phyloP scores from a whole-genome alignment of 2,113 vertebrate genomes.

The Baryphthengus martii region DNA sequence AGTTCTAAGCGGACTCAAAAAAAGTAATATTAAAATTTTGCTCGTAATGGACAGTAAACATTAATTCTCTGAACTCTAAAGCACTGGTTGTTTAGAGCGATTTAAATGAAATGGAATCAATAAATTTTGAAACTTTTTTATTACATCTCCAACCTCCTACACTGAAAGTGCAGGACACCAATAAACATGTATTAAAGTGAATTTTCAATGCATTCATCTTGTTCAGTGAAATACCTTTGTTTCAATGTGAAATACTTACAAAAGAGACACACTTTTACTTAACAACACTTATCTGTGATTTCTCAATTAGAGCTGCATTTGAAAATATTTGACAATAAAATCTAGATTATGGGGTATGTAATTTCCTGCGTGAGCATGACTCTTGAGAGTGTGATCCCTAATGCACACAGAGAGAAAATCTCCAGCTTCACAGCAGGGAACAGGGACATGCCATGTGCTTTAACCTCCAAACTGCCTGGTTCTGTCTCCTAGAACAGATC shows the following conservation, averaged over 20 bases:
- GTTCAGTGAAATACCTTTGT: background rate
- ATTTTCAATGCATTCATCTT: conserved; percentile 8
- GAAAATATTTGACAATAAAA: background rate
- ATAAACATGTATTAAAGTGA: conserved; percentile 59
- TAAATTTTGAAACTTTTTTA: conserved; percentile 54
- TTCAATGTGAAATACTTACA: background rate
- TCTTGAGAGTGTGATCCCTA: background rate
- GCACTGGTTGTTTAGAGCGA: conserved; percentile 64
- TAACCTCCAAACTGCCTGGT: background rate
- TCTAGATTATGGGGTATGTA: background rate
- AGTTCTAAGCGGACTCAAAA: conserved; percentile 42
- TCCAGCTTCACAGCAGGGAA: background rate
- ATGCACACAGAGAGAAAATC: background rate
- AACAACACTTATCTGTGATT: background rate
- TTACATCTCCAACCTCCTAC: conserved; percentile 58
- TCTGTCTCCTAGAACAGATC: background rate
- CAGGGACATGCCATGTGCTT: accelerated
- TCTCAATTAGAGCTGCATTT: background rate
- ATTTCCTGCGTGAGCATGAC: background rate
- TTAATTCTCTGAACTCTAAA: conserved; percentile 45
- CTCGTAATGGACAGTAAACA: conserved; percentile 42
- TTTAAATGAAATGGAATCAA: conserved; percentile 40
- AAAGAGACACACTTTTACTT: background rate
- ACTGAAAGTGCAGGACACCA: conserved; percentile 57
- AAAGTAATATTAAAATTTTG: conserved; percentile 63